Evolutionary conservation across 2,113 vertebrate species (phyloP).

Genomic region (Notarius lentiginosus): DNA sequence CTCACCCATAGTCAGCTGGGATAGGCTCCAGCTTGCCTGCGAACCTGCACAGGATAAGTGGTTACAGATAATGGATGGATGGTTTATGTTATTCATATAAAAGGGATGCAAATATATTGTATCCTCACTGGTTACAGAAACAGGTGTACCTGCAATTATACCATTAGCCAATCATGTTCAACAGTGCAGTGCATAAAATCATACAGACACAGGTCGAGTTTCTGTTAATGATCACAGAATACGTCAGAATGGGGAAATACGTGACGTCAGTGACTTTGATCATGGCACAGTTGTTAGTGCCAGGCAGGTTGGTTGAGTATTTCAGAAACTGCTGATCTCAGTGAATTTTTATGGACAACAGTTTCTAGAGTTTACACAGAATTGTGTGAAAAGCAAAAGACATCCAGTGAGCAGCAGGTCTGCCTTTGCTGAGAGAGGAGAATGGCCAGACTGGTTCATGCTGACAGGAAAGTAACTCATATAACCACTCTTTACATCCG

Average conservation of each 20-base stretch:
- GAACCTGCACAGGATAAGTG: too few species aligned
- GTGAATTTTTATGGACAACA: background rate
- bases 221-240: background rate
- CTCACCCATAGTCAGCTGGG: too few species aligned
- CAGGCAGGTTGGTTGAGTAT: background rate
- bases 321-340: background rate
- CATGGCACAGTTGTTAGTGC: background rate
- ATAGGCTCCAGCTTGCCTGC: too few species aligned
- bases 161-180: background rate
- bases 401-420: background rate
- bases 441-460: background rate
- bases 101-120: too few species aligned
- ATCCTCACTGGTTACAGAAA: too few species aligned
- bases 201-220: background rate
- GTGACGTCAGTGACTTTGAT: background rate
- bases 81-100: too few species aligned
- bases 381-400: background rate
- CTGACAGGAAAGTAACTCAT: background rate
- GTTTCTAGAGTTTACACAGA: background rate
- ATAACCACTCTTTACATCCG: background rate
- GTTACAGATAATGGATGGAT: too few species aligned
- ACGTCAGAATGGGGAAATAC: background rate
- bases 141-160: background rate
- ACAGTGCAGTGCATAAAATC: background rate
- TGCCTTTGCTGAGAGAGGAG: background rate